Evolutionary conservation across 2,113 vertebrate genomes (phyloP).

Genomic region (Gracilinanus agilis): DNA sequence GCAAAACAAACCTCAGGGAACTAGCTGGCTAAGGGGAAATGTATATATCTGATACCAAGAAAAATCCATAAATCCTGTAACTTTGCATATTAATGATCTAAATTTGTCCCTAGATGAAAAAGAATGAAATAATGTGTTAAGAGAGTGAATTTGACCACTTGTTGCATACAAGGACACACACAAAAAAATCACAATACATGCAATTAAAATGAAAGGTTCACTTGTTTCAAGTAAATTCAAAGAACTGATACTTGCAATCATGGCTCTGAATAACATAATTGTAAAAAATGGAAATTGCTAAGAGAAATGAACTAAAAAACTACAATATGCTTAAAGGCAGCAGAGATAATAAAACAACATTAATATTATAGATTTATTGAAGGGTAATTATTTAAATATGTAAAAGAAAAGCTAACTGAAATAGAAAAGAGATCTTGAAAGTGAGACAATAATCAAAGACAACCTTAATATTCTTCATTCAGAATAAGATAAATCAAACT

Average conservation of each 20-base stretch:
- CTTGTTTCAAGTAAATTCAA: not conserved
- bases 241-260: not conserved
- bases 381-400: not conserved
- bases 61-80: not conserved
- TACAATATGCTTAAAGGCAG: not conserved
- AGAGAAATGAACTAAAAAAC: not conserved
- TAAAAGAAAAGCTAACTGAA: not conserved
- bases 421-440: not conserved
- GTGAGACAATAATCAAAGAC: not conserved
- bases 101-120: not conserved
- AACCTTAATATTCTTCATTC: not conserved
- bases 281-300: not conserved
- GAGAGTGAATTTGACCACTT: not conserved
- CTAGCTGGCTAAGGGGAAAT: not conserved
- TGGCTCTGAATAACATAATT: not conserved
- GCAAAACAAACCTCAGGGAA: not conserved
- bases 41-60: not conserved
- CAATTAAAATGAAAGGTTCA: not conserved
- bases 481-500: not conserved
- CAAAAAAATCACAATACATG: not conserved
- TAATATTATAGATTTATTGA: not conserved
- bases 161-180: not conserved
- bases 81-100: not conserved
- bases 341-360: not conserved
- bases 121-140: not conserved